Base-by-base conservation (phyloP, 1,140 invertebrate species). In the Bombus superbus region DNA sequence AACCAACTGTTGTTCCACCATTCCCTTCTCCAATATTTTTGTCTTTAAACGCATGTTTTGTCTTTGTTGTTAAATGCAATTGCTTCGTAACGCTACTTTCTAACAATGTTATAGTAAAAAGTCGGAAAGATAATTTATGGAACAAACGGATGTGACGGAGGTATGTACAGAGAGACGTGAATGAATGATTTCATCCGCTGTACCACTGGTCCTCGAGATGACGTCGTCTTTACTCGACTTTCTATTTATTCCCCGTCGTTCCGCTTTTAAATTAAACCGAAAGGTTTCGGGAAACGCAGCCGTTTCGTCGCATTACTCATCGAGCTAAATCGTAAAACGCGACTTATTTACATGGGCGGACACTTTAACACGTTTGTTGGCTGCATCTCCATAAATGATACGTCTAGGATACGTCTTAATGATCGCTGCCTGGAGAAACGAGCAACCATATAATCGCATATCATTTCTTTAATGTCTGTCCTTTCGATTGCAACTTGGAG, bases 211-310 rank as follows among this genome's bases (percentile, higher is more conserved):
- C 22, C 15, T 57, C 22, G 32, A n/a, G 32, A 53, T 32, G 64
- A 57, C 44, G 62, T 8, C 5, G 74, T 69, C 28, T 83, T 83
- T 78, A 53, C 47, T n/a, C 82, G 53, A 68, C 74, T 83, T 78
- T 78, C 82, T 83, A 77, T 78, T 78, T 83, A 69, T 69, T 78
- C 74, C 5, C 10, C 11, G 6, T n/a, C 44, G 64, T 32, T 18
- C 44, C 38, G 64, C 47, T 83, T 83, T 64, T 57, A 57, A 69
- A 78, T 57, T 69, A 69, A 22, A 47, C 8, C 32, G 35, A 42
- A 53, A 44, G 42, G 35, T 53, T 75, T 75, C 10, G 10, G n/a
- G n/a, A 28, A 57, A 35, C 10, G 62, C 74, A 77, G 47, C 62
- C 57, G 81, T 18, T 15, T 5, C 32, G 13, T 13, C 13, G 35